phyloP scores from a whole-genome alignment of 2,113 vertebrate genomes.

The Plecturocebus donacophilus region DNA sequence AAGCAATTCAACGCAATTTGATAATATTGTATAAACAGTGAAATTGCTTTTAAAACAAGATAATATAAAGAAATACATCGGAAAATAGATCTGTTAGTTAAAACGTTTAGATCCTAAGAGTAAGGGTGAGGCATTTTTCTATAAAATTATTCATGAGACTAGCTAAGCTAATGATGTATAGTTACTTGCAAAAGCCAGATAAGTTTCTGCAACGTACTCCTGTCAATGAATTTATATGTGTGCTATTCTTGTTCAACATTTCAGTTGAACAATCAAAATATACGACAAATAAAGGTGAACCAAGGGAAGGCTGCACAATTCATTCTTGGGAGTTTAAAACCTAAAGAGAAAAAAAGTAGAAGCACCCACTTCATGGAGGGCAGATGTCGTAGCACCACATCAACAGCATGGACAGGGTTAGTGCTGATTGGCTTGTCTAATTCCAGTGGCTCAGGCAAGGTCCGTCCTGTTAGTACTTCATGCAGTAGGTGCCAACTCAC shows the following conservation, averaged over 20 bases:
- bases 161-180: background rate
- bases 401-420: conserved; percentile 98
- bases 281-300: background rate
- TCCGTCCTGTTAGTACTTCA: conserved; percentile 97
- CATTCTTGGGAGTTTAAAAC: conserved; percentile 25
- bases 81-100: conserved; percentile 45
- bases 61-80: conserved; percentile 38
- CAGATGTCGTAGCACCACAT: conserved; percentile 98
- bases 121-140: conserved; percentile 41
- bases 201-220: conserved; percentile 39
- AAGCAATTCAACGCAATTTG: conserved; percentile 40
- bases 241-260: conserved; percentile 4
- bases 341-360: conserved; percentile 56
- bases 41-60: conserved; percentile 54
- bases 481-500: conserved; percentile 99
- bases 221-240: conserved; percentile 34
- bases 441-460: conserved; percentile 97
- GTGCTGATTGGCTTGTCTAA: conserved; percentile 99
- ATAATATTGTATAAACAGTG: background rate
- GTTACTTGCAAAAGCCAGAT: conserved; percentile 27
- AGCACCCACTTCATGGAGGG: conserved; percentile 98
- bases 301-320: conserved; percentile 18
- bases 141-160: conserved; percentile 3
- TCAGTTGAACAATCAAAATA: conserved; percentile 28
- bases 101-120: conserved; percentile 40